Base-by-base conservation (phyloP, 1,140 invertebrate species). In the Mizuhopecten yessoensis region DNA sequence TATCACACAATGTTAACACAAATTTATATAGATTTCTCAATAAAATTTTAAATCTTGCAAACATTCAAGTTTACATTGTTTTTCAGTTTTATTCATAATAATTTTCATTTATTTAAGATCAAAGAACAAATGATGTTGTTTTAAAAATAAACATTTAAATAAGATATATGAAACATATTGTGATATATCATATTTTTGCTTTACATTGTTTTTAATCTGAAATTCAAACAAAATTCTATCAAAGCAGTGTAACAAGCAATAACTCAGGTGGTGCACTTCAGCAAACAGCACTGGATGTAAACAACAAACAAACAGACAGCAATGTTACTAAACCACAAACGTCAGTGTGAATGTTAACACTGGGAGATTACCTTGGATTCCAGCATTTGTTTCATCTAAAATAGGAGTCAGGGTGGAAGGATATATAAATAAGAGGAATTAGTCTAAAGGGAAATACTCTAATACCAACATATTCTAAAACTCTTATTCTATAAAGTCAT, bases 321-420 rank as follows among this genome's bases (percentile, higher is more conserved):
- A 45, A 45, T 17, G 17, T 39, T 13, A 7, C 5, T 13, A 39
- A 39, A 57, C 45, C 23, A 75, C 57, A 75, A 75, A 75, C 57
- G 29, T 29, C 11, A 11, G 57, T 75, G 57, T 75, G 57, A 29
- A n/a, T 29, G 0, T 7, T 29, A 10, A 75, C 57, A 75, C 57
- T 29, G 11, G 11, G 9, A 29, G 9, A 7, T 75, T 75, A 75
- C 57, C 57, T 75, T 75, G 57, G 57, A 75, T 75, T 75, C 57
- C 57, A 75, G 29, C 29, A 75, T 29, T 75, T 75, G 57, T 75
- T 75, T 75, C 57, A 9, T 75, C 57, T 75, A 75, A 75, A 75
- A 75, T n/a, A 75, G 57, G 23, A 75, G 57, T 75, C 11, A 75
- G 11, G 23, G 57, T 29, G 9, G n/a, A n/a, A n/a, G n/a, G n/a